Percentiles rank a stretch among this genome's conserved stretches.
phyloP scores from a whole-genome alignment of 2,113 vertebrate genomes.

The Lagenorhynchus albirostris region DNA sequence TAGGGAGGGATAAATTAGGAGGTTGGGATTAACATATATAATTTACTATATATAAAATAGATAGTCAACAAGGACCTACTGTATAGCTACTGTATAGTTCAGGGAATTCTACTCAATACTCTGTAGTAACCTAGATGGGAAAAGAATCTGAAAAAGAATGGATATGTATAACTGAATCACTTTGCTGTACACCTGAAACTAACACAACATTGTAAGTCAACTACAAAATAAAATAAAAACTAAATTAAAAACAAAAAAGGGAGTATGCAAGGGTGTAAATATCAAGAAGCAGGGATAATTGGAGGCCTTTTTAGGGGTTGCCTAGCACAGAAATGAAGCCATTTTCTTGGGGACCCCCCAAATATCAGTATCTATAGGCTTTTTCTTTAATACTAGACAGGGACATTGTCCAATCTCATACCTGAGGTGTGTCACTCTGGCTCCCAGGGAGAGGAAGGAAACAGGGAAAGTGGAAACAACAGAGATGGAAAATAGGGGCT shows the following conservation, averaged over 20 bases:
- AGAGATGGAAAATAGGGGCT: neutral
- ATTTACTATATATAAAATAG: neutral
- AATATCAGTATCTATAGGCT: no score
- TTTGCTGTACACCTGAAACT: neutral
- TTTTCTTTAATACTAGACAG: neutral
- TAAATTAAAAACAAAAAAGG: neutral
- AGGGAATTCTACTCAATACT: neutral
- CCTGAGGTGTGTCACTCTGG: neutral
- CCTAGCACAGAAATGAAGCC: neutral
- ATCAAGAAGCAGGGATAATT: neutral
- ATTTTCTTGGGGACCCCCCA: neutral
- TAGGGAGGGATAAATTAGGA: neutral
- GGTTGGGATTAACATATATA: neutral
- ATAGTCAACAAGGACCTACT: neutral
- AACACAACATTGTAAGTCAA: neutral
- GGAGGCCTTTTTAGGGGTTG: neutral
- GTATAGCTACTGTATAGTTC: neutral
- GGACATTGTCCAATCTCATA: no score
- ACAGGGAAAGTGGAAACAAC: neutral
- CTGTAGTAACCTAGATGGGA: neutral
- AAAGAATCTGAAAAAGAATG: neutral
- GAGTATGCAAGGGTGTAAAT: neutral
- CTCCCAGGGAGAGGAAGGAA: neutral
- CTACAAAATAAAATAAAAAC: neutral
- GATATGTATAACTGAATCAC: neutral